These are phyloP conservation scores for Neosilurus hyrtlii DNA, from an alignment of 2,797 vertebrate species.

Conservation along the genomic window DNA sequence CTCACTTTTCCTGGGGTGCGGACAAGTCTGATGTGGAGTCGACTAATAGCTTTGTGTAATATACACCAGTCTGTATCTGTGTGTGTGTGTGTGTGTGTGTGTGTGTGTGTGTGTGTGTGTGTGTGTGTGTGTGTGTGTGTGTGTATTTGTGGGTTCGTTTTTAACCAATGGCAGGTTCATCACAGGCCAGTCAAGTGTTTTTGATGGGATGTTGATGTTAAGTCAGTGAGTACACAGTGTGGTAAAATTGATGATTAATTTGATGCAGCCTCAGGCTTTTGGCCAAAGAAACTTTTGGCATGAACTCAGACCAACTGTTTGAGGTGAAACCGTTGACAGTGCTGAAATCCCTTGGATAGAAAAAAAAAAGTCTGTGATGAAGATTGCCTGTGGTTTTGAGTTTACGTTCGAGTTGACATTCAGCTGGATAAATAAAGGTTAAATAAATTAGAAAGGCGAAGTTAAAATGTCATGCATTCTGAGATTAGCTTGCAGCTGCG, in stretches of 20 bases:
- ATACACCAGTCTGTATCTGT: constrained; percentile 34
- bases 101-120: constrained; percentile 29
- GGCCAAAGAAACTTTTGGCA: constrained; percentile 43
- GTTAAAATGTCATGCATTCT: constrained; percentile 39
- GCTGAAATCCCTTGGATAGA: constrained; percentile 30
- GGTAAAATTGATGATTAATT: constrained; percentile 51
- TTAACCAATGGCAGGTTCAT: constrained; percentile 34
- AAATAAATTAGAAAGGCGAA: constrained; percentile 39
- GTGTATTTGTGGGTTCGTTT: constrained; percentile 29
- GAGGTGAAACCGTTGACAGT: constrained; percentile 44
- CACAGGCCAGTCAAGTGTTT: constrained; percentile 51
- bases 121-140: constrained; percentile 26
- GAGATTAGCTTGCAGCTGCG: constrained; percentile 33
- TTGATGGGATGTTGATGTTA: constrained; percentile 43
- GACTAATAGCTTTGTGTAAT: constrained; percentile 57
- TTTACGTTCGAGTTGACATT: constrained; percentile 37
- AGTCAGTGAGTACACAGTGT: constrained; percentile 42
- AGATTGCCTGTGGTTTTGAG: constrained; percentile 26
- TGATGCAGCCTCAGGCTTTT: constrained; percentile 40
- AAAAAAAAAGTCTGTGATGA: constrained; percentile 1
- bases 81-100: constrained; percentile 23
- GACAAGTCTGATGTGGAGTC: constrained; percentile 54
- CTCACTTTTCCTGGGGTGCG: constrained; percentile 56
- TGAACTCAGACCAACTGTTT: constrained; percentile 33
- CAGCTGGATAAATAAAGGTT: constrained; percentile 39